Evolutionary conservation across 2,888 invertebrate species (phyloP).

Genomic region (Gastracanthus pulcherrimus): DNA sequence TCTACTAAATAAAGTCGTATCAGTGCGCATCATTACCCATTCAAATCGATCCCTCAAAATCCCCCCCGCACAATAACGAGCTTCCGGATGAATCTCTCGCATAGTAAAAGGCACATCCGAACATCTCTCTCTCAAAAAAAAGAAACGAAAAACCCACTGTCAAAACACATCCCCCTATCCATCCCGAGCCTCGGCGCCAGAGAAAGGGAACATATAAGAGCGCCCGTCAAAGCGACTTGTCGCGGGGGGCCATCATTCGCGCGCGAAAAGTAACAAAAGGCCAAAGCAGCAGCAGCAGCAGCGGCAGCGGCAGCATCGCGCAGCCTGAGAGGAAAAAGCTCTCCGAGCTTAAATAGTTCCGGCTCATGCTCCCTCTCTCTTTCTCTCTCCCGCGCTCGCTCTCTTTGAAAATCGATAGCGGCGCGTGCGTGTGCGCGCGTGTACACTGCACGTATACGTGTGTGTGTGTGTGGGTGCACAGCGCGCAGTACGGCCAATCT

Average conservation of each 20-base stretch:
- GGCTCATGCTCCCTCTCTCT: conserved; percentile 18
- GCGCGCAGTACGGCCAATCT: conserved; percentile 33
- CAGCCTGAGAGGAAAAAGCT: background rate
- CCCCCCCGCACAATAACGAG: too few relatives aligned
- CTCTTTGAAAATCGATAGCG: conserved; percentile 69
- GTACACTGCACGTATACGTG: too few relatives aligned
- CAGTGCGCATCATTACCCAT: too few relatives aligned
- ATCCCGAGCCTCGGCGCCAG: background rate
- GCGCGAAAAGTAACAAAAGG: background rate
- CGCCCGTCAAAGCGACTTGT: too few relatives aligned
- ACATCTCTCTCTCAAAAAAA: too few relatives aligned
- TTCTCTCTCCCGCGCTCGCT: conserved; percentile 50
- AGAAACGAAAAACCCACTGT: too few relatives aligned
- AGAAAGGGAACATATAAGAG: background rate
- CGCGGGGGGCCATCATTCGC: background rate
- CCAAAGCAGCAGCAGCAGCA: background rate
- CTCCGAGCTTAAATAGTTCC: conserved; percentile 50
- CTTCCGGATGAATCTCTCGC: too few relatives aligned
- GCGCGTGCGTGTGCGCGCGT: conserved; percentile 37
- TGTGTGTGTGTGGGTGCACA: too few relatives aligned
- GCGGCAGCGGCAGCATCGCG: too few relatives aligned
- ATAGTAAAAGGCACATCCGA: too few relatives aligned
- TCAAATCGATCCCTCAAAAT: too few relatives aligned
- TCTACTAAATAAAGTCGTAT: too few relatives aligned
- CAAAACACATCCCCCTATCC: background rate